Evolutionary conservation across 2,888 invertebrate species (phyloP).

Genomic region (Acanthosepion pharaonis): DNA sequence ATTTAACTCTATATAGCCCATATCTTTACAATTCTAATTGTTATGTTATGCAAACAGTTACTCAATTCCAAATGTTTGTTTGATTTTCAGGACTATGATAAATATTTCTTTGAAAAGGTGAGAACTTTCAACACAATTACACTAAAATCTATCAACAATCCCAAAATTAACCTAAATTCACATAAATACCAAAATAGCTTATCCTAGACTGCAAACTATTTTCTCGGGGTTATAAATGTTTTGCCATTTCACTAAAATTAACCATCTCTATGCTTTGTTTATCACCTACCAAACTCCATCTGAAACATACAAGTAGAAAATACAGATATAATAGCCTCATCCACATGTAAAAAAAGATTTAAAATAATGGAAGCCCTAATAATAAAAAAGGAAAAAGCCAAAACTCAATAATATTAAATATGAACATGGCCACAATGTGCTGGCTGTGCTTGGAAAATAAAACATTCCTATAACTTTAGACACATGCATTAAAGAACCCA

Average conservation of each 20-base stretch:
- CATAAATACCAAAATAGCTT: not conserved
- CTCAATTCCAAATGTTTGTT: not conserved
- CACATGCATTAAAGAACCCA: no score
- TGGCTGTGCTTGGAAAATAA: no score
- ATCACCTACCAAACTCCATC: not conserved
- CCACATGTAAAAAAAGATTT: no score
- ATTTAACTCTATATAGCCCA: no score
- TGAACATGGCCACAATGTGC: no score
- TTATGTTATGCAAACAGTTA: not conserved
- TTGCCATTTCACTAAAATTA: not conserved
- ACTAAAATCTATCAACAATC: not conserved
- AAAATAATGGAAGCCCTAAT: no score
- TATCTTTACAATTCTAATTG: no score
- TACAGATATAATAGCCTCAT: no score
- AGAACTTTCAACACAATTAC: not conserved
- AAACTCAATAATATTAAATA: no score
- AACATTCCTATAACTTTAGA: no score
- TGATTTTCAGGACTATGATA: constrained; percentile 43
- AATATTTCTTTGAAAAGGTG: constrained; percentile 43
- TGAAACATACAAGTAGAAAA: no score
- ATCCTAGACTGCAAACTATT: constrained; percentile 4
- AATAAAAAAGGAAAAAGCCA: no score
- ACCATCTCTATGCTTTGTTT: not conserved
- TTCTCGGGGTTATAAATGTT: not conserved
- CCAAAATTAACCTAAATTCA: not conserved